Conservation (phyloP, 1,140 invertebrate species). For the Leptoteleia sp. region DNA sequence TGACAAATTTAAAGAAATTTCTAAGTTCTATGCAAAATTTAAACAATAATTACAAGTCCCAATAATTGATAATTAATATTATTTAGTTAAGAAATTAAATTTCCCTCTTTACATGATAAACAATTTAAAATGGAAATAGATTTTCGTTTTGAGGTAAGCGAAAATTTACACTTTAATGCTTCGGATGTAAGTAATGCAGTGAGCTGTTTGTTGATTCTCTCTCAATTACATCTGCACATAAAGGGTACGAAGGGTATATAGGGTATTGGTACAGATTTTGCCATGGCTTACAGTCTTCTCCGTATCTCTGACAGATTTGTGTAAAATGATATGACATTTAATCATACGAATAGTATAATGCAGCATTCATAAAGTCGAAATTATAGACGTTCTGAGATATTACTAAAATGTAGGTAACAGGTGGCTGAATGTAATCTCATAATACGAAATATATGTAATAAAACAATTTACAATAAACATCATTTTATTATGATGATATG, state of each 20-base stretch:
- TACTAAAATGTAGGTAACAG: conserved; percentile 5
- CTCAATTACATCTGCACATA: too few species aligned
- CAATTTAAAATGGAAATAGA: background rate
- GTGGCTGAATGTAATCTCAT: conserved; percentile 19
- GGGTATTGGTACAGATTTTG: background rate
- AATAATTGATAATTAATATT: too few species aligned
- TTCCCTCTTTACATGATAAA: too few species aligned
- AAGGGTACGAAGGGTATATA: too few species aligned
- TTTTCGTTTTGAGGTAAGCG: conserved; percentile 3
- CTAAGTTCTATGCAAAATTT: too few species aligned
- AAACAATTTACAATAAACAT: conserved; percentile 4
- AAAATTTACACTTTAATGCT: conserved; percentile 12
- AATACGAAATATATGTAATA: conserved; percentile 19
- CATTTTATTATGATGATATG: background rate
- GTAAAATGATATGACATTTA: conserved; percentile 24
- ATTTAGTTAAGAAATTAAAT: too few species aligned
- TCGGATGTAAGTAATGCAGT: conserved; percentile 8
- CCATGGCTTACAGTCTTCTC: background rate
- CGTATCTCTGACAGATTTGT: conserved; percentile 8
- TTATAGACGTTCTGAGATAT: conserved; percentile 9
- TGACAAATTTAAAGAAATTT: too few species aligned
- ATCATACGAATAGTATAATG: conserved; percentile 3
- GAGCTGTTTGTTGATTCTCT: background rate
- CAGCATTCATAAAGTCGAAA: conserved; percentile 22
- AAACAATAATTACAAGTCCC: too few species aligned